Percentiles rank a stretch among this genome's conserved stretches.
Conservation (phyloP, 1,140 invertebrate species). For the Pseudachorutes palmiensis region DNA sequence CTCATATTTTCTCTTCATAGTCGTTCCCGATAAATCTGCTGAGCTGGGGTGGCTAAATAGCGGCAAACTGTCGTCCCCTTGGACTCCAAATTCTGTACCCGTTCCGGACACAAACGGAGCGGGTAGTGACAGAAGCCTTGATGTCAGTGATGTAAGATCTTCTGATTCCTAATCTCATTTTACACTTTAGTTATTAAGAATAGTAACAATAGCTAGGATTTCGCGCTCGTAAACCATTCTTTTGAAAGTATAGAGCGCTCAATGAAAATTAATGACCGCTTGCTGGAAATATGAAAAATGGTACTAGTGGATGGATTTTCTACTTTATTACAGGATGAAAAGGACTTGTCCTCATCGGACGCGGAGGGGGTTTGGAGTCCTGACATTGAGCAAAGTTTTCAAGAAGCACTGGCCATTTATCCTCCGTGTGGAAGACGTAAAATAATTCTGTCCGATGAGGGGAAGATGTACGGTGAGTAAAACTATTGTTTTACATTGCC, state of each 20-base stretch:
- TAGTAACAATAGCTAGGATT: too few species aligned
- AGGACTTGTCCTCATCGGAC: slow-evolving; percentile 81
- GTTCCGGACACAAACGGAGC: slow-evolving; percentile 47
- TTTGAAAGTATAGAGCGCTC: background rate
- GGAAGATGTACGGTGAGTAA: slow-evolving; percentile 99
- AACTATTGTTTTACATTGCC: too few species aligned
- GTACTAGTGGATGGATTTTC: slow-evolving; percentile 16
- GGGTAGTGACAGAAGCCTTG: slow-evolving; percentile 67
- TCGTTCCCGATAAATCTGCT: background rate
- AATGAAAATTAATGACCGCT: background rate
- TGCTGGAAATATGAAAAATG: too few species aligned
- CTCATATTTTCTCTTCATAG: too few species aligned
- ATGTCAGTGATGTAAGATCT: slow-evolving; percentile 58
- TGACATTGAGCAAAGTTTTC: slow-evolving; percentile 99
- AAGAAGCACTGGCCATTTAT: slow-evolving; percentile 98
- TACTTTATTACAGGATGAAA: slow-evolving; percentile 62
- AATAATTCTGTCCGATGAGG: slow-evolving; percentile 99
- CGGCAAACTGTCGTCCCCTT: slow-evolving; percentile 79
- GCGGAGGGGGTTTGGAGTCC: slow-evolving; percentile 99
- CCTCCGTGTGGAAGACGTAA: slow-evolving; percentile 97
- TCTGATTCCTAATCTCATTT: background rate
- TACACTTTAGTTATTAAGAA: too few species aligned
- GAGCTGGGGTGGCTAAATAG: slow-evolving; percentile 23
- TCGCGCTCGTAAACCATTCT: too few species aligned
- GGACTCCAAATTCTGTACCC: slow-evolving; percentile 66